phyloP scores from a whole-genome alignment of 1,140 invertebrate species.

The Archivesica marissinica region DNA sequence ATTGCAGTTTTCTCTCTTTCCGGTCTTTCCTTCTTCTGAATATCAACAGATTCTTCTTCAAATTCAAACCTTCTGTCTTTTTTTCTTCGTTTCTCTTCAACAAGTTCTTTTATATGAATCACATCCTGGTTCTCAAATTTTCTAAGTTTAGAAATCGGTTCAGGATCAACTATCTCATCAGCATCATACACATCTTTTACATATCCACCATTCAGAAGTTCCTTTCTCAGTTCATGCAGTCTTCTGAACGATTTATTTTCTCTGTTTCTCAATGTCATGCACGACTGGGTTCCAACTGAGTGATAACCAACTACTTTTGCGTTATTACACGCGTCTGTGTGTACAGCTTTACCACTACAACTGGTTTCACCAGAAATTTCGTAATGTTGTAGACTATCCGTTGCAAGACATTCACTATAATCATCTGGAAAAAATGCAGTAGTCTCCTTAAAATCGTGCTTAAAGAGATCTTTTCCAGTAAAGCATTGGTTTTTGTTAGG shows the following conservation, averaged over 20 bases:
- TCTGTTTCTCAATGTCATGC: conserved; percentile 54
- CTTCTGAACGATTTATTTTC: conserved; percentile 57
- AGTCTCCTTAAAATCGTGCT: no score
- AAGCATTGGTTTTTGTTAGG: background rate
- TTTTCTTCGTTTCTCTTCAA: conserved; percentile 49
- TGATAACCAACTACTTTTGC: background rate
- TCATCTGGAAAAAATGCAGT: no score
- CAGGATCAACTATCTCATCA: conserved; percentile 24
- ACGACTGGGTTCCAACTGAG: conserved; percentile 2
- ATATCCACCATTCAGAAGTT: conserved; percentile 43
- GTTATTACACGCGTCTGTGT: no score
- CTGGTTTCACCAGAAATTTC: no score
- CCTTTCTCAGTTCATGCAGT: conserved; percentile 44
- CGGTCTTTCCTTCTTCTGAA: background rate
- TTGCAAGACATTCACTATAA: no score
- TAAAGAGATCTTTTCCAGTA: background rate
- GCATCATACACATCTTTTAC: conserved; percentile 40
- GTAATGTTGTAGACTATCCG: no score
- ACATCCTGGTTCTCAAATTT: conserved; percentile 47
- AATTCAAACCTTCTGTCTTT: conserved; percentile 18
- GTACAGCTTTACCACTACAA: no score
- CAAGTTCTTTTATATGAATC: conserved; percentile 55
- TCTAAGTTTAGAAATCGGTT: conserved; percentile 24
- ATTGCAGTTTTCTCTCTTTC: background rate
- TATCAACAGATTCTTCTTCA: background rate